These are phyloP conservation scores for Rutpela maculata DNA, from an alignment of 2,888 invertebrate genomes.

Conservation along the genomic window DNA sequence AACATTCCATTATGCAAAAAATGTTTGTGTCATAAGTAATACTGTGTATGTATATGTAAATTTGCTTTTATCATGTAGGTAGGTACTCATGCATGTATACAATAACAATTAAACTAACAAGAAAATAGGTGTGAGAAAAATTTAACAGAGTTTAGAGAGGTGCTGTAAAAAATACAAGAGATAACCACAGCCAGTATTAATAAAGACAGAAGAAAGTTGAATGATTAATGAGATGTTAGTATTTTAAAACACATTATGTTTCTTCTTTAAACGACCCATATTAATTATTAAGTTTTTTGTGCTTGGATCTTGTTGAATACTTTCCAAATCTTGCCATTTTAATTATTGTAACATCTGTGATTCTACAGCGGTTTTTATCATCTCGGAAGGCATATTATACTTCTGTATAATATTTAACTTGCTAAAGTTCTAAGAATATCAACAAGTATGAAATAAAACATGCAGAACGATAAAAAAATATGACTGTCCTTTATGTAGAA, in stretches of 20 bases:
- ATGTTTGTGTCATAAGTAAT: background rate
- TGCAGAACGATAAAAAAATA: background rate
- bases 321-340: constrained; percentile 24
- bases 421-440: background rate
- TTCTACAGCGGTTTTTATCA: background rate
- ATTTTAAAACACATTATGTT: constrained; percentile 16
- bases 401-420: background rate
- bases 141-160: background rate
- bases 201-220: constrained; percentile 8
- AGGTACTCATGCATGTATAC: constrained; percentile 8
- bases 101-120: constrained; percentile 17
- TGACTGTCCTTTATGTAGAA: background rate
- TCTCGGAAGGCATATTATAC: background rate
- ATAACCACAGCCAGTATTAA: constrained; percentile 30
- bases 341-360: constrained; percentile 8
- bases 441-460: background rate
- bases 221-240: constrained; percentile 23
- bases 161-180: constrained; percentile 3
- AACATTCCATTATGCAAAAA: background rate
- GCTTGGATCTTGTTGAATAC: background rate
- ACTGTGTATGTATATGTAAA: constrained; percentile 22
- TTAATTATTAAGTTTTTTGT: constrained; percentile 10
- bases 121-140: constrained; percentile 14
- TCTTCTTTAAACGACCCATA: background rate
- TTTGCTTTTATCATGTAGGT: constrained; percentile 1